phyloP scores from a whole-genome alignment of 2,888 invertebrate genomes.

The Caenorhabditis uteleia region DNA sequence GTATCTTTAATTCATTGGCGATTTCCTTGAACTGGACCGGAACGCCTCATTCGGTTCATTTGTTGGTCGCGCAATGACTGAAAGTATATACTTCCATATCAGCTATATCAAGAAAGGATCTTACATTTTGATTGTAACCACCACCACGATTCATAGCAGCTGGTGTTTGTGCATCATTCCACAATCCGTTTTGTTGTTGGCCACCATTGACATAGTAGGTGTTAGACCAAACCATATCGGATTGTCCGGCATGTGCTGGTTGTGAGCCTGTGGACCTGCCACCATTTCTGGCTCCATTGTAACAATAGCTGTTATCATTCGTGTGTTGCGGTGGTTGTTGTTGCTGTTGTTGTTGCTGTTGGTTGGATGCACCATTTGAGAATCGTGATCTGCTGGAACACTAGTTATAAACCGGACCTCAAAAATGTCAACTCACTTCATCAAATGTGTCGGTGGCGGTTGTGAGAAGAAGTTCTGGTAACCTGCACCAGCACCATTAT shows the following conservation, averaged over 20 bases:
- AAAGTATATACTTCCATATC: constrained; percentile 4
- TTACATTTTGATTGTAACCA: constrained; percentile 26
- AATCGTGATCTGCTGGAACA: too few species aligned
- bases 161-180: constrained; percentile 16
- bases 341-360: too few species aligned
- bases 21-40: constrained; percentile 16
- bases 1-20: constrained; percentile 21
- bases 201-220: constrained; percentile 25
- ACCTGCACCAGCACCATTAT: neutral
- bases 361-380: too few species aligned
- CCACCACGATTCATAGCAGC: constrained; percentile 21
- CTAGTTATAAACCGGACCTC: too few species aligned
- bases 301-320: too few species aligned
- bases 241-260: neutral
- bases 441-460: constrained; percentile 23
- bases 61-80: constrained; percentile 31
- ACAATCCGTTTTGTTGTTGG: constrained; percentile 18
- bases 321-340: too few species aligned
- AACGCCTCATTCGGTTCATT: constrained; percentile 38
- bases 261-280: constrained; percentile 11
- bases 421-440: too few species aligned
- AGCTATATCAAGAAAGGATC: too few species aligned
- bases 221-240: constrained; percentile 23
- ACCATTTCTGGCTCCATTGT: too few species aligned
- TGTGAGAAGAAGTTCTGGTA: constrained; percentile 20